Percentiles rank a stretch among this genome's conserved stretches.
These are phyloP conservation scores for Ophion costatus DNA, from an alignment of 2,888 invertebrate genomes.

Conservation along the genomic window DNA sequence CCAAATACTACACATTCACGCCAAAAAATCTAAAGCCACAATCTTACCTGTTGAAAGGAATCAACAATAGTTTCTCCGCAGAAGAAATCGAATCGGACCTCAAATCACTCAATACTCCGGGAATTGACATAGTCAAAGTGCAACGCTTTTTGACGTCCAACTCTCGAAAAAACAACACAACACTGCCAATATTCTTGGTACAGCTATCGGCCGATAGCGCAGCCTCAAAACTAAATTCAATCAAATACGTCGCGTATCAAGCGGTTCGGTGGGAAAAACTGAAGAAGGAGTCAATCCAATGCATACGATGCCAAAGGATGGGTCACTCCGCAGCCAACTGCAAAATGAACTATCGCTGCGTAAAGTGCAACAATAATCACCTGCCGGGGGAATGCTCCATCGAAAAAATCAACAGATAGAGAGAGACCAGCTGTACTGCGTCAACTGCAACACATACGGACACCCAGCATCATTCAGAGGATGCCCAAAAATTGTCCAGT, in stretches of 20 bases:
- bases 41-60: slow-evolving; percentile 12
- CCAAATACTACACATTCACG: slow-evolving; percentile 33
- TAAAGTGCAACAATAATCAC: slow-evolving; percentile 25
- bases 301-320: not conserved
- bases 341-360: not conserved
- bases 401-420: not conserved
- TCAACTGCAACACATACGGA: slow-evolving; percentile 20
- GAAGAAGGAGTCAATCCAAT: slow-evolving; percentile 8
- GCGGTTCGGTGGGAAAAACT: not conserved
- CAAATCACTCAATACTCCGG: not conserved
- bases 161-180: slow-evolving; percentile 14
- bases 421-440: not conserved
- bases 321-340: not conserved
- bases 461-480: slow-evolving; percentile 22
- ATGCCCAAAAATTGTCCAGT: slow-evolving; percentile 1
- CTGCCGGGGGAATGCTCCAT: slow-evolving; percentile 9
- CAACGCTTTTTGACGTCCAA: slow-evolving; percentile 7
- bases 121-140: slow-evolving; percentile 1
- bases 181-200: slow-evolving; percentile 15
- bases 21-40: slow-evolving; percentile 1
- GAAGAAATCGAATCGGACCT: not conserved
- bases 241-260: slow-evolving; percentile 25
- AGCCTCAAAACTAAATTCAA: not conserved
- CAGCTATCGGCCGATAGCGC: slow-evolving; percentile 16
- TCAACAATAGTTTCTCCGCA: slow-evolving; percentile 7